Evolutionary conservation across 2,113 vertebrate species (phyloP), one percentile per base, ranked within the genome.

Genomic region (Pungitius pungitius): DNA sequence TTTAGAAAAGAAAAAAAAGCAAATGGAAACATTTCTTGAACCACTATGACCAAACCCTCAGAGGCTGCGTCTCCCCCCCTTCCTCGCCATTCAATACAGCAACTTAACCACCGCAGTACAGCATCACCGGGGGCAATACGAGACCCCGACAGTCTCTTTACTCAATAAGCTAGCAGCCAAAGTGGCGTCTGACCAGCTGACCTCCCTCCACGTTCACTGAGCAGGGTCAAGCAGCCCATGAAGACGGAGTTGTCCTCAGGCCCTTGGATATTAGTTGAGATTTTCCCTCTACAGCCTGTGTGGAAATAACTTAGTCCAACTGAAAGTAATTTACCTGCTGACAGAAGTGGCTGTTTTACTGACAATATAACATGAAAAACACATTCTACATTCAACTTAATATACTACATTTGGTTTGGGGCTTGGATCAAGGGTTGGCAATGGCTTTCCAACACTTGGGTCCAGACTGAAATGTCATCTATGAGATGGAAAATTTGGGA

Each of bases 181-280:
- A 77, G 62, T 84, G 87, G 83, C 74, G 58, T 85, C 88, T 82
- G 75, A 86, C 77, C 71, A 61, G 24, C 77, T 87, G 84, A 88
- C 89, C 85, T 78, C 81, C 74, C 68, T 37, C 66, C 30, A 51
- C 12, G 22, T 45, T 47, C 54, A 51, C 54, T 55, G 20, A 2
- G 30, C n/a, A 15, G 85, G 78, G 87, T 91, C 85, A 91, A 85
- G 82, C 76, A 63, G 73, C 64, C 80, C 27, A 57, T 74, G 71
- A 82, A 68, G 72, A 17, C 59, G 69, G 60, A 71, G 62, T 11
- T 83, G 76, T 78, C 83, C 85, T 85, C 58, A 71, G 77, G 72
- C 71, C 49, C 26, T 56, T 49, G n/a, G 42, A 67, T 71, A 42
- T 68, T 67, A 74, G 73, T 80, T 81, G 65, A 77, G n/a, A 65